Conservation (phyloP, 1,140 invertebrate genomes). For the Asobara japonica region DNA sequence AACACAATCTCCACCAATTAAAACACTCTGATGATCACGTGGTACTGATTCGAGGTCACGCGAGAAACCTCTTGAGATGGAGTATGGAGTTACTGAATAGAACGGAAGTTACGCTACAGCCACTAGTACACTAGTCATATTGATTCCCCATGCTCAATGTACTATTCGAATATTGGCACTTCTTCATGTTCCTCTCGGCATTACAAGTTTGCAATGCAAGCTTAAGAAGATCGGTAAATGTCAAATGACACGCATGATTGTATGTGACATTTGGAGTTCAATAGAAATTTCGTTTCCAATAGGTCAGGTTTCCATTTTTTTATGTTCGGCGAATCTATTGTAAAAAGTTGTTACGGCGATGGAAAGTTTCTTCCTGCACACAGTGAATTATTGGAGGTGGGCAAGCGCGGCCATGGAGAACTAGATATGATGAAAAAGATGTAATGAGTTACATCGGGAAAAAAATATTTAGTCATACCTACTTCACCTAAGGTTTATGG, state of each 20-base stretch:
- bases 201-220: not conserved
- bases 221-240: constrained; percentile 23
- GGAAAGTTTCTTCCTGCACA: not conserved
- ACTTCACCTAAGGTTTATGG: too few species aligned
- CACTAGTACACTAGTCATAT: not conserved
- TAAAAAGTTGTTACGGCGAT: not conserved
- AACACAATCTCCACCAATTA: constrained; percentile 61
- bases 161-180: not conserved
- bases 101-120: not conserved
- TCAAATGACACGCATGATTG: constrained; percentile 39
- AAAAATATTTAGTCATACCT: too few species aligned
- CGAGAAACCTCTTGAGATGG: not conserved
- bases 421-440: too few species aligned
- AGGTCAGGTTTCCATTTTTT: not conserved
- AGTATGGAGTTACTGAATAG: not conserved
- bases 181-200: constrained; percentile 25
- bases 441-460: too few species aligned
- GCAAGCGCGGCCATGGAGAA: not conserved
- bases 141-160: not conserved
- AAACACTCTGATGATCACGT: constrained; percentile 63
- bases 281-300: not conserved
- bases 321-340: not conserved
- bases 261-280: constrained; percentile 45
- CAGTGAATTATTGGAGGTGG: not conserved
- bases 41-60: constrained; percentile 38